Evolutionary conservation across 2,888 invertebrate species (phyloP).

Genomic region (Dasypogon diadema): DNA sequence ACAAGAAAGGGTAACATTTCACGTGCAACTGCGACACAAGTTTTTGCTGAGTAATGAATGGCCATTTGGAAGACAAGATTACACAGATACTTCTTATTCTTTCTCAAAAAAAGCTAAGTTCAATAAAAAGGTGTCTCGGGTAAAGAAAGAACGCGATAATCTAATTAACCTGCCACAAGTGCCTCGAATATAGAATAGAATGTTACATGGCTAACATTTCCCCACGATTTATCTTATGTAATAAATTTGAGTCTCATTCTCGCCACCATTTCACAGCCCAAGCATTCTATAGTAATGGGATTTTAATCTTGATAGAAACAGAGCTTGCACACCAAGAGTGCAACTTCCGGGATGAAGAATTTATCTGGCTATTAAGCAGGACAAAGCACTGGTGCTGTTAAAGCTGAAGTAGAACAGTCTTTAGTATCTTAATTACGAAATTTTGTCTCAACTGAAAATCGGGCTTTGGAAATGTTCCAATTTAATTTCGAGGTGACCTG

Average conservation of each 20-base stretch:
- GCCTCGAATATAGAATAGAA: neutral
- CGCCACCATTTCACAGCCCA: conserved; percentile 15
- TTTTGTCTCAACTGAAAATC: too few species aligned
- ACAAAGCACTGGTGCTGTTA: conserved; percentile 4
- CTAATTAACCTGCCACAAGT: conserved; percentile 29
- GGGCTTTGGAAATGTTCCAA: too few species aligned
- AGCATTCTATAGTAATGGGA: conserved; percentile 25
- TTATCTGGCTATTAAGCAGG: conserved; percentile 6
- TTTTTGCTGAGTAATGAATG: too few species aligned
- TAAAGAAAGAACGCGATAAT: conserved; percentile 11
- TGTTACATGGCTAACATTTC: conserved; percentile 24
- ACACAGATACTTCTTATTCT: too few species aligned
- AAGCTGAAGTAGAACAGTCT: conserved; percentile 23
- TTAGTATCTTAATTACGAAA: conserved; percentile 34
- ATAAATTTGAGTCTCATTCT: conserved; percentile 30
- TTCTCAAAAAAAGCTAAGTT: too few species aligned
- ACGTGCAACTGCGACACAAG: too few species aligned
- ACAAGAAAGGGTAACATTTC: too few species aligned
- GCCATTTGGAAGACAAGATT: too few species aligned
- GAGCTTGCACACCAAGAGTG: neutral
- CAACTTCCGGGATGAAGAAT: neutral
- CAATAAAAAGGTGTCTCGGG: too few species aligned
- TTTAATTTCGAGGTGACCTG: too few species aligned
- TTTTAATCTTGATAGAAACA: conserved; percentile 20
- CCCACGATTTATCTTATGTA: conserved; percentile 24